These are phyloP conservation scores for Chloroceryle aenea DNA, from an alignment of 2,113 vertebrate genomes.

Conservation along the genomic window DNA sequence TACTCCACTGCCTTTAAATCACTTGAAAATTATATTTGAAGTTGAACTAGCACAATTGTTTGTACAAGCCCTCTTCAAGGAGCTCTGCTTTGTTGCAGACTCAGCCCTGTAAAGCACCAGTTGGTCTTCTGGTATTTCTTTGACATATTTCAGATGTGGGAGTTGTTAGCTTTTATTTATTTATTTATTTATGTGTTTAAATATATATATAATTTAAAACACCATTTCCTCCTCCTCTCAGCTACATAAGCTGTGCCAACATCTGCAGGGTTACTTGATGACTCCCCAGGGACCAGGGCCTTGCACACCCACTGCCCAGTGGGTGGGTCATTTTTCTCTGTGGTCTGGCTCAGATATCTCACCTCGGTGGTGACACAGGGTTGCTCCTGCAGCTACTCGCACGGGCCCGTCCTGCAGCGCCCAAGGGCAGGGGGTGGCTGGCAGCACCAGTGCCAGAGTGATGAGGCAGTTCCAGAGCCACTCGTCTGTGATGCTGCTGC, in stretches of 20 bases:
- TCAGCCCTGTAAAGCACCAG: neutral
- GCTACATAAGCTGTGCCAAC: neutral
- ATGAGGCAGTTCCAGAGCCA: fast-evolving
- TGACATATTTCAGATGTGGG: neutral
- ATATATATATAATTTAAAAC: neutral
- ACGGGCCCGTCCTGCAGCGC: neutral
- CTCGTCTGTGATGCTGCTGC: fast-evolving
- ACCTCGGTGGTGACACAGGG: fast-evolving
- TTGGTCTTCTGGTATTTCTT: neutral
- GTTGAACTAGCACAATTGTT: neutral
- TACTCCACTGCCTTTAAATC: neutral
- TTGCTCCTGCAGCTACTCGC: neutral
- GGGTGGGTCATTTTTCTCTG: too few relatives aligned
- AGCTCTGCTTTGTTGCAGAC: neutral
- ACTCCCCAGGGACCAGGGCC: neutral
- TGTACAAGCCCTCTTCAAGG: neutral
- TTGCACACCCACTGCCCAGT: neutral
- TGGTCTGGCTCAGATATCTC: neutral
- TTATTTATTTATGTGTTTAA: neutral
- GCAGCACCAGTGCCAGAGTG: neutral
- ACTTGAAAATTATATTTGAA: neutral
- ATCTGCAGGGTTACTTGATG: neutral
- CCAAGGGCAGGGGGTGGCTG: fast-evolving
- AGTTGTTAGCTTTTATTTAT: neutral
- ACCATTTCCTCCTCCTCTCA: neutral